These are phyloP conservation scores for Drosophila bifasciata DNA, from an alignment of 1,140 invertebrate species.

Conservation along the genomic window DNA sequence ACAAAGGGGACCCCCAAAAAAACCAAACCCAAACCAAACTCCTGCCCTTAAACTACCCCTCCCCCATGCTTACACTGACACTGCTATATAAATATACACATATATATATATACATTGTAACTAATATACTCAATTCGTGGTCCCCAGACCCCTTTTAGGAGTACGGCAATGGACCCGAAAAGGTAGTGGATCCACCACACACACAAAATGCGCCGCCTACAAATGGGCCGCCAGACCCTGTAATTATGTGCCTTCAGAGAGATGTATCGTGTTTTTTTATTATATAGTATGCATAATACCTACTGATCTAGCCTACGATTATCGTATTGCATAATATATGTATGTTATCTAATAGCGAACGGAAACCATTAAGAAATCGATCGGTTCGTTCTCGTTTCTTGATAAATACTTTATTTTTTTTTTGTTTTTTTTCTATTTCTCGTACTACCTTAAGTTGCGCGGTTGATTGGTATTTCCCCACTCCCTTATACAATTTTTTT, in stretches of 20 bases:
- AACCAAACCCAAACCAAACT: too few relatives aligned
- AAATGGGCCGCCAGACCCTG: slow-evolving; percentile 55
- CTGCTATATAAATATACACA: slow-evolving; percentile 1
- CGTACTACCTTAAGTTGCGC: slow-evolving; percentile 65
- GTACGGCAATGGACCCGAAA: neutral
- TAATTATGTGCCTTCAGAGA: slow-evolving; percentile 76
- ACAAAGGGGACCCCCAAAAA: too few relatives aligned
- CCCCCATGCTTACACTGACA: too few relatives aligned
- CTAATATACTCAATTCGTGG: slow-evolving; percentile 24
- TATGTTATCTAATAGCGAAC: slow-evolving; percentile 51
- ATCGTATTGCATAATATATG: slow-evolving; percentile 22
- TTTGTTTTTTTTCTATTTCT: slow-evolving; percentile 45
- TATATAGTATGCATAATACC: slow-evolving; percentile 39
- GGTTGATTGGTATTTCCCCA: slow-evolving; percentile 62
- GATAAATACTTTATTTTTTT: slow-evolving; percentile 10
- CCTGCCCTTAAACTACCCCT: too few relatives aligned
- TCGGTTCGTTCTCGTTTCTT: slow-evolving; percentile 3
- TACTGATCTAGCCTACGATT: slow-evolving; percentile 31
- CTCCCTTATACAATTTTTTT: slow-evolving; percentile 27
- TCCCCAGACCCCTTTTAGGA: neutral
- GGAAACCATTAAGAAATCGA: slow-evolving; percentile 18
- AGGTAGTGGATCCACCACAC: slow-evolving; percentile 1
- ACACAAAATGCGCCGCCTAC: slow-evolving; percentile 38
- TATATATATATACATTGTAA: slow-evolving; percentile 10
- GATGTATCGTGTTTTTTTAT: slow-evolving; percentile 51